Percentiles rank a stretch among this genome's conserved stretches.
Evolutionary conservation across 2,888 invertebrate genomes (phyloP).

Genomic region (Heliconius charithonia): DNA sequence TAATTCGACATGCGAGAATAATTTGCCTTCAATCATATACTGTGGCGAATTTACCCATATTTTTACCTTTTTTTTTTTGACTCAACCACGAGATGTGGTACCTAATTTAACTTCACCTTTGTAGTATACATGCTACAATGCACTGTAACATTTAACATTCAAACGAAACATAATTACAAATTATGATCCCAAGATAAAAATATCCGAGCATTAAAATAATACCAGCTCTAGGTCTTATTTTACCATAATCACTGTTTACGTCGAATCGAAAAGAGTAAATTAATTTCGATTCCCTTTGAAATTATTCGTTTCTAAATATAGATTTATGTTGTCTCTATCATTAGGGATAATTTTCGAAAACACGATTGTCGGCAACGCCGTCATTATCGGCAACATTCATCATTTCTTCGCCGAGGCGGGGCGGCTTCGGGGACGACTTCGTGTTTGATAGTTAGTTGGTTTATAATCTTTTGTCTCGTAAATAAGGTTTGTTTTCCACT

Average conservation of each 20-base stretch:
- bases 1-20: neutral
- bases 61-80: neutral
- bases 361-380: constrained; percentile 7
- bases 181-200: constrained; percentile 14
- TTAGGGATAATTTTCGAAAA: constrained; percentile 29
- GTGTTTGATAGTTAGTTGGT: constrained; percentile 43
- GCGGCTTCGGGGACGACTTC: constrained; percentile 45
- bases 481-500: constrained; percentile 47
- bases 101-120: neutral
- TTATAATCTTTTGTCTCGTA: constrained; percentile 44
- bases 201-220: constrained; percentile 24
- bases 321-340: constrained; percentile 15
- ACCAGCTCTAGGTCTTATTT: constrained; percentile 15
- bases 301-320: constrained; percentile 20
- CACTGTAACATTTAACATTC: constrained; percentile 13
- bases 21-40: neutral
- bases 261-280: constrained; percentile 14
- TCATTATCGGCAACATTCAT: constrained; percentile 47
- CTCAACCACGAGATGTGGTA: neutral
- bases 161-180: constrained; percentile 15
- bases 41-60: neutral
- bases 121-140: neutral
- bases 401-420: constrained; percentile 51
- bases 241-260: constrained; percentile 22
- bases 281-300: constrained; percentile 14